Percentiles rank a stretch among this genome's conserved stretches.
These are phyloP conservation scores for Terrapene triunguis DNA, from an alignment of 2,113 vertebrate genomes.

Conservation along the genomic window DNA sequence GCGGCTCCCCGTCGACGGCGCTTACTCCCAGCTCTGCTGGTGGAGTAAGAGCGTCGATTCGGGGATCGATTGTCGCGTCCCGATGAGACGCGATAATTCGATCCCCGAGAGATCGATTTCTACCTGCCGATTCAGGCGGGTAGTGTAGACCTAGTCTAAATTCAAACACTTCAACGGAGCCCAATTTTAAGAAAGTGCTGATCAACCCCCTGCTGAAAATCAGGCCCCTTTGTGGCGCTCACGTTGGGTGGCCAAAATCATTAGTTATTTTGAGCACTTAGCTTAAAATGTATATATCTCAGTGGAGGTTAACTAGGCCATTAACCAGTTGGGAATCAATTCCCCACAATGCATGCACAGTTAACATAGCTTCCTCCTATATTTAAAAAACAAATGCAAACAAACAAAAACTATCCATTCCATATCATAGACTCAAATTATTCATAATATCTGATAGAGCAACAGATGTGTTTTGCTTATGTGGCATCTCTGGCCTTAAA, in stretches of 20 bases:
- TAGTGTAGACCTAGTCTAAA: not conserved
- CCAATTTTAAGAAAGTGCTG: conserved; percentile 37
- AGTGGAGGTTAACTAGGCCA: not conserved
- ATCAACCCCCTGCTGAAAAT: not conserved
- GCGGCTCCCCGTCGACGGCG: no score
- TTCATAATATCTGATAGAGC: not conserved
- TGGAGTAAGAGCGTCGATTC: no score
- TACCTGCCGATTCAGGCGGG: no score
- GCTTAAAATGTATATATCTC: not conserved
- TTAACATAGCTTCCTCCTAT: not conserved
- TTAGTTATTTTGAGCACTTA: not conserved
- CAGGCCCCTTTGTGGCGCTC: conserved; percentile 1
- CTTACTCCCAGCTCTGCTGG: no score
- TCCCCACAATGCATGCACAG: not conserved
- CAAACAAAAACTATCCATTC: not conserved
- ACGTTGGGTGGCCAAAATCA: conserved; percentile 1
- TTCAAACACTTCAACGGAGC: not conserved
- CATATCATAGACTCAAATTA: not conserved
- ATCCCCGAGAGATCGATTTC: no score
- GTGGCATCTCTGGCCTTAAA: not conserved
- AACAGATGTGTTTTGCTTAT: not conserved
- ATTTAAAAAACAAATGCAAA: not conserved
- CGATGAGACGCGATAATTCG: no score
- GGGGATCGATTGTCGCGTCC: no score
- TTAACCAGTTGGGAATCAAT: not conserved